These are phyloP conservation scores for Sebastes hopkinsi DNA, from an alignment of 2,797 vertebrate genomes.

Conservation along the genomic window DNA sequence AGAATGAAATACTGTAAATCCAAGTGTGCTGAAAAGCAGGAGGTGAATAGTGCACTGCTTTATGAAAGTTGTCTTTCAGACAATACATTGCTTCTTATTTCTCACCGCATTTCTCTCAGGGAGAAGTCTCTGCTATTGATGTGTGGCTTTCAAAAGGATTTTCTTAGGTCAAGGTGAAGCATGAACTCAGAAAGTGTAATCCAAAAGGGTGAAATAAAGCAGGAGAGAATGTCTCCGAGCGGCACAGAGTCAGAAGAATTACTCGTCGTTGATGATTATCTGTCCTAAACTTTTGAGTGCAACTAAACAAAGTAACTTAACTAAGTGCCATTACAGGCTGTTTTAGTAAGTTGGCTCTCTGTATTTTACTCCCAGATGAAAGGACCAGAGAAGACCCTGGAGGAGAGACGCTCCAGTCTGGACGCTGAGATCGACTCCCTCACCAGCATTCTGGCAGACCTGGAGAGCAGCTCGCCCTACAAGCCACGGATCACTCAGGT, in stretches of 20 bases:
- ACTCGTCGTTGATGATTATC: slow-evolving; percentile 20
- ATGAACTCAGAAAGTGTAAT: slow-evolving; percentile 52
- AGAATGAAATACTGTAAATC: slow-evolving; percentile 56
- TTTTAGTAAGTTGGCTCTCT: not conserved
- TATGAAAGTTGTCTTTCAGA: slow-evolving; percentile 56
- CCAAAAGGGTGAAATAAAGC: slow-evolving; percentile 7
- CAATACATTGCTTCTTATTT: slow-evolving; percentile 52
- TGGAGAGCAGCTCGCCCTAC: slow-evolving; percentile 97
- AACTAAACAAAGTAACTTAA: not conserved
- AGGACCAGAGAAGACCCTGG: slow-evolving; percentile 91
- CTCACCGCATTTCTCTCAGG: slow-evolving; percentile 23
- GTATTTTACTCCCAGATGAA: slow-evolving; percentile 79
- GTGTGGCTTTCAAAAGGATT: slow-evolving; percentile 60
- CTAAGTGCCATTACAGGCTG: not conserved
- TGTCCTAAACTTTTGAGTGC: slow-evolving; percentile 17
- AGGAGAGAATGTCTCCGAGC: slow-evolving; percentile 13
- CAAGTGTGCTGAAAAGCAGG: slow-evolving; percentile 49
- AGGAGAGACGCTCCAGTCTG: slow-evolving; percentile 94
- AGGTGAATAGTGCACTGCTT: slow-evolving; percentile 65
- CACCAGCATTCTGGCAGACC: slow-evolving; percentile 95
- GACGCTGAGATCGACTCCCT: slow-evolving; percentile 97
- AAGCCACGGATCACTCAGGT: slow-evolving; percentile 89
- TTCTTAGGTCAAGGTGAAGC: slow-evolving; percentile 65
- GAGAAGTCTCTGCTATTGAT: slow-evolving; percentile 61
- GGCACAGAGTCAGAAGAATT: slow-evolving; percentile 14